Percentiles rank a stretch among this genome's conserved stretches.
These are phyloP conservation scores for Tamandua tetradactyla DNA, from an alignment of 2,797 vertebrate species.

Conservation along the genomic window DNA sequence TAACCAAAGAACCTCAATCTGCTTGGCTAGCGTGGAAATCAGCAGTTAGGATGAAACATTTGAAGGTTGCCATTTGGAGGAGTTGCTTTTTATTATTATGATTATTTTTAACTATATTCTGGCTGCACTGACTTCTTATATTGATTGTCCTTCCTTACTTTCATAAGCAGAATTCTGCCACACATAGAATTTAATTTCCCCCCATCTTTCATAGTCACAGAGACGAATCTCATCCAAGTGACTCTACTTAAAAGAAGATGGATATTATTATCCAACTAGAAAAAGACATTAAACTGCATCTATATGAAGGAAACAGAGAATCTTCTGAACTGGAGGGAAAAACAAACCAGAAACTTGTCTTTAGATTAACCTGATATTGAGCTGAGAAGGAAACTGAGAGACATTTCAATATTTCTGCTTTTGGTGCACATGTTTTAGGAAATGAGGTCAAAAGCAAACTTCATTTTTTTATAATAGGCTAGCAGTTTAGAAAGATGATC, in stretches of 20 bases:
- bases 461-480: slow-evolving; percentile 47
- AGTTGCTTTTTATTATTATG: background rate
- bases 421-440: slow-evolving; percentile 59
- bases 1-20: slow-evolving; percentile 65
- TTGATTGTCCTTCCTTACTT: slow-evolving; percentile 63
- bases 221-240: slow-evolving; percentile 58
- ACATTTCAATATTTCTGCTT: slow-evolving; percentile 71
- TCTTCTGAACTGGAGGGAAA: slow-evolving; percentile 62
- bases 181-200: slow-evolving; percentile 53
- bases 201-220: slow-evolving; percentile 54
- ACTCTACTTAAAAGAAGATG: slow-evolving; percentile 53
- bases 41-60: slow-evolving; percentile 28
- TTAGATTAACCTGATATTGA: slow-evolving; percentile 64
- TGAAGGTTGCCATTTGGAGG: slow-evolving; percentile 59
- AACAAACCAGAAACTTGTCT: slow-evolving; percentile 61
- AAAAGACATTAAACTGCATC: slow-evolving; percentile 61
- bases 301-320: slow-evolving; percentile 60
- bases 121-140: slow-evolving; percentile 14
- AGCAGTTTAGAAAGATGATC: background rate
- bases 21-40: slow-evolving; percentile 67
- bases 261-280: slow-evolving; percentile 65
- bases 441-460: slow-evolving; percentile 30
- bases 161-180: slow-evolving; percentile 58
- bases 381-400: slow-evolving; percentile 69
- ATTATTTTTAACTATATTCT: slow-evolving; percentile 34